phyloP scores from a whole-genome alignment of 1,140 invertebrate genomes.

The Sycophaga agraensis region DNA sequence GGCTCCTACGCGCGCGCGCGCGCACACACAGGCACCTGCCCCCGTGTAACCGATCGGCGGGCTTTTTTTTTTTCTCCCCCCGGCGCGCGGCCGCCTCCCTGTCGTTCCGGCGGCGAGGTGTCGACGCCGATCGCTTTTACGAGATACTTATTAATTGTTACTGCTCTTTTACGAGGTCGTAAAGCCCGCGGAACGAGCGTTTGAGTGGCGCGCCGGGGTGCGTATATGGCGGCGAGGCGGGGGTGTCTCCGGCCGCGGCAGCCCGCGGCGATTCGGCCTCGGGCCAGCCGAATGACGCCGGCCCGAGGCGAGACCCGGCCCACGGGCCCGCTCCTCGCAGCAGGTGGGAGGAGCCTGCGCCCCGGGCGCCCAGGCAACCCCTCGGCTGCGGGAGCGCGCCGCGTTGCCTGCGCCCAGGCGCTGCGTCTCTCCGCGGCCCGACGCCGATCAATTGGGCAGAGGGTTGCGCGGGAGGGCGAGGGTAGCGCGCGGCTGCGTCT shows the following conservation, averaged over 20 bases:
- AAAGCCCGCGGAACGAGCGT: constrained; percentile 52
- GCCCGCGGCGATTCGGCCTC: constrained; percentile 12
- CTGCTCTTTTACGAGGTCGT: constrained; percentile 56
- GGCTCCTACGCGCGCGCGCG: no score
- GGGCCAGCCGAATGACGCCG: no score
- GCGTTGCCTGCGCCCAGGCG: constrained; percentile 43
- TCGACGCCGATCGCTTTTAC: constrained; percentile 59
- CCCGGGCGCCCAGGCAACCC: constrained; percentile 25
- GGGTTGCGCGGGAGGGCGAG: no score
- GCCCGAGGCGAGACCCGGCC: no score
- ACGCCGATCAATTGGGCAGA: no score
- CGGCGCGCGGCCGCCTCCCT: not conserved
- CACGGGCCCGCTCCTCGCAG: no score
- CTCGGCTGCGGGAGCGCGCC: constrained; percentile 32
- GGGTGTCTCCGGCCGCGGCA: not conserved
- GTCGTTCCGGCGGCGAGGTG: constrained; percentile 45
- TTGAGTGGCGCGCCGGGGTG: constrained; percentile 46
- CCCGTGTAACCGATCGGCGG: not conserved
- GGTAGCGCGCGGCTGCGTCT: no score
- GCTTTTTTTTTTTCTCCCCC: not conserved
- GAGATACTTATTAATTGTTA: constrained; percentile 62
- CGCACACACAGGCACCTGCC: not conserved
- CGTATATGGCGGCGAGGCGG: not conserved
- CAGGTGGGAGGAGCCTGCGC: no score
- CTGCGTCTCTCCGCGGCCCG: no score